Evolutionary conservation across 2,888 invertebrate genomes (phyloP).

Genomic region (Troides aeacus): DNA sequence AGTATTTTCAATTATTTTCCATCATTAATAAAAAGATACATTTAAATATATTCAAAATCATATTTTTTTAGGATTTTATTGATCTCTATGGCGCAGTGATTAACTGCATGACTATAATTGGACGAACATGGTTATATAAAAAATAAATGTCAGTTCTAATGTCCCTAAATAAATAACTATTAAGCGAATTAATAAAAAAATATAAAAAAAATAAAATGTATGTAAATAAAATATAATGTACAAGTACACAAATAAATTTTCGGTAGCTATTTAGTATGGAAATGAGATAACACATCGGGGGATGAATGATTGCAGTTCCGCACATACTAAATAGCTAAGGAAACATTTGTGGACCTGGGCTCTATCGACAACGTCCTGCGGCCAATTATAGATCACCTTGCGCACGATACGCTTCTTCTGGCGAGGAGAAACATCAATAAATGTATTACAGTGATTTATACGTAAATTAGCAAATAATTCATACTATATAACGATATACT

Average conservation of each 20-base stretch:
- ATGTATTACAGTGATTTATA: slow-evolving; percentile 1
- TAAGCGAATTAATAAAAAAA: no score
- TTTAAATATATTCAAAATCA: no score
- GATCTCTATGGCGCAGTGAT: no score
- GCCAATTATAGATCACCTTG: slow-evolving; percentile 51
- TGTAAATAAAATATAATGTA: slow-evolving; percentile 2
- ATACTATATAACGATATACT: not conserved
- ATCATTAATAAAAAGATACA: no score
- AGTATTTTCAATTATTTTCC: no score
- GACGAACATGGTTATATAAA: not conserved
- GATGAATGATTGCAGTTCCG: slow-evolving; percentile 42
- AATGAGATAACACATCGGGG: slow-evolving; percentile 38
- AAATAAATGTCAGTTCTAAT: not conserved
- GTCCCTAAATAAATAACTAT: not conserved
- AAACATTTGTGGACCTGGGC: slow-evolving; percentile 51
- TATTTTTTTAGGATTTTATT: no score
- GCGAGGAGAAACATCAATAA: slow-evolving; percentile 38
- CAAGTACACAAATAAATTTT: slow-evolving; percentile 49
- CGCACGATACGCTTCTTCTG: slow-evolving; percentile 47
- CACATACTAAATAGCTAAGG: slow-evolving; percentile 55
- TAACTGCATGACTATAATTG: not conserved
- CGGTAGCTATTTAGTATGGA: slow-evolving; percentile 53
- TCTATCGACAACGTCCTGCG: slow-evolving; percentile 47
- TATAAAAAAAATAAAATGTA: not conserved
- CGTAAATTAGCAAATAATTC: not conserved